Percentiles rank a stretch among this genome's conserved stretches.
These are phyloP conservation scores for Mixornis gularis DNA, from an alignment of 2,113 vertebrate genomes.

Conservation along the genomic window DNA sequence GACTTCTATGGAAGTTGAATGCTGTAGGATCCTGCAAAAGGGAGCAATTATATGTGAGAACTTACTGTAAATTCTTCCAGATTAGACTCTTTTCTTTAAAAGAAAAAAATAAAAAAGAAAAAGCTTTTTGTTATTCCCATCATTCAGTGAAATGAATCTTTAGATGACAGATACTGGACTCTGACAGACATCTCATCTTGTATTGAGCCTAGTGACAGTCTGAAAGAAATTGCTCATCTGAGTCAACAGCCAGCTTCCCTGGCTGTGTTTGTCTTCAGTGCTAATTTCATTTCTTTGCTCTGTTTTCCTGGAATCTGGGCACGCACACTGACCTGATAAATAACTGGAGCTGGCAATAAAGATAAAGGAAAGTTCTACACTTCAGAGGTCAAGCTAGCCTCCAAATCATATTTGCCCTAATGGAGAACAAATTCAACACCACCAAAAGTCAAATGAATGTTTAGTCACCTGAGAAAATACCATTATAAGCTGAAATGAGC, in stretches of 20 bases:
- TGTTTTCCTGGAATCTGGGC: conserved; percentile 37
- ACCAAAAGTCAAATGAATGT: conserved; percentile 63
- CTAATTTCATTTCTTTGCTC: conserved; percentile 48
- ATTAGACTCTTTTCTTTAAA: not conserved
- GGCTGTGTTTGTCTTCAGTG: not conserved
- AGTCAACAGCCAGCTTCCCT: not conserved
- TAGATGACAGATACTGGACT: conserved; percentile 13
- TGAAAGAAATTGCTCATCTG: conserved; percentile 34
- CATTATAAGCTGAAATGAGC: conserved; percentile 51
- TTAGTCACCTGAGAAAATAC: conserved; percentile 65
- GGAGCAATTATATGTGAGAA: not conserved
- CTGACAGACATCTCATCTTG: conserved; percentile 19
- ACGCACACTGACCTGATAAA: conserved; percentile 43
- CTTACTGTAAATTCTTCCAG: not conserved
- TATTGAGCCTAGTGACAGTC: not conserved
- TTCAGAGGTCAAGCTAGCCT: conserved; percentile 57
- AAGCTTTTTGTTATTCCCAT: not conserved
- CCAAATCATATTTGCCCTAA: conserved; percentile 58
- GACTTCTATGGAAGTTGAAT: not conserved
- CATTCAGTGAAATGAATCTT: not conserved
- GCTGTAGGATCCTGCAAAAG: not conserved
- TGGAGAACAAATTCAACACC: conserved; percentile 54
- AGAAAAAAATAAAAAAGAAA: not conserved
- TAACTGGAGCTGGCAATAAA: conserved; percentile 16
- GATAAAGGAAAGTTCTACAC: conserved; percentile 46